These are phyloP conservation scores for Plodia interpunctella DNA, from an alignment of 1,140 invertebrate genomes.

Conservation along the genomic window DNA sequence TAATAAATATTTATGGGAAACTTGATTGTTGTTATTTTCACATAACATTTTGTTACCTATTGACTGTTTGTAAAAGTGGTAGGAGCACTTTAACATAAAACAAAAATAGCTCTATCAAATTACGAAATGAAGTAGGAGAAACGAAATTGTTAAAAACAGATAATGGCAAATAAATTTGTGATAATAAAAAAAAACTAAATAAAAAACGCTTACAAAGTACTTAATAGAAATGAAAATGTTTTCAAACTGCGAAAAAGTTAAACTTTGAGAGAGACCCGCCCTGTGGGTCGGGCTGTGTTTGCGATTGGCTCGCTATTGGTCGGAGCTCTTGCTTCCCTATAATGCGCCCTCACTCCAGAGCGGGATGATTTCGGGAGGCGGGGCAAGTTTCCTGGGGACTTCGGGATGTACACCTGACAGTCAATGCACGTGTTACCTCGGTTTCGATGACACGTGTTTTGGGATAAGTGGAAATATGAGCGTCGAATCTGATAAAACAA, in stretches of 20 bases:
- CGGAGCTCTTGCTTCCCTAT: slow-evolving; percentile 37
- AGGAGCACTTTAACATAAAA: no score
- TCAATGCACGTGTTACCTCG: slow-evolving; percentile 51
- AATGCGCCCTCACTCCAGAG: slow-evolving; percentile 31
- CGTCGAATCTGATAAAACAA: slow-evolving; percentile 30
- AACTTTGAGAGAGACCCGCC: slow-evolving; percentile 33
- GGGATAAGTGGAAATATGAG: slow-evolving; percentile 14
- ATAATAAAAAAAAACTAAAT: no score
- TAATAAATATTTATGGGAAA: no score
- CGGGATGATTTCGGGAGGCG: slow-evolving; percentile 41
- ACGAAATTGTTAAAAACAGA: no score
- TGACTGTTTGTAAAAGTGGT: no score
- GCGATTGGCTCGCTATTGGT: slow-evolving; percentile 39
- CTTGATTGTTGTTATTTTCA: no score
- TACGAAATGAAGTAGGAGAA: no score
- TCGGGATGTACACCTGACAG: slow-evolving; percentile 41
- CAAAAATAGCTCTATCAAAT: no score
- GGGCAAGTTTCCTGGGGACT: slow-evolving; percentile 35
- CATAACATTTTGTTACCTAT: no score
- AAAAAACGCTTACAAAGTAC: no score
- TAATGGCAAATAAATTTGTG: no score
- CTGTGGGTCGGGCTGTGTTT: slow-evolving; percentile 35
- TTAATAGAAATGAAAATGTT: no score
- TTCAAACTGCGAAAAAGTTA: background rate
- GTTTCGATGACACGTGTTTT: slow-evolving; percentile 41